Conservation (phyloP, 2,797 vertebrate genomes). For the Esox masquinongy region DNA sequence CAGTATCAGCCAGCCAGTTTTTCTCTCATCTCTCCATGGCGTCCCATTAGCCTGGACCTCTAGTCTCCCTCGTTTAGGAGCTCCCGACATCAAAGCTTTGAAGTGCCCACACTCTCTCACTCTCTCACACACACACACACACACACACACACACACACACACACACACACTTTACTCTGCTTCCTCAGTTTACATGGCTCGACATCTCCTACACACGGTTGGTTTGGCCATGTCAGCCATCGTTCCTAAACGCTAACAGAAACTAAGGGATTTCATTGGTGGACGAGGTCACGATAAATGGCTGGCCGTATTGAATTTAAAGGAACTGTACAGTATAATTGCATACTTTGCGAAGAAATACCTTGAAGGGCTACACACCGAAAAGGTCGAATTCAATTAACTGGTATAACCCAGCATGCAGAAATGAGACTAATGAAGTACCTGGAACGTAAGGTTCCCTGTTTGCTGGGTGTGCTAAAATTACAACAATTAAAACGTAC, state of each 20-base stretch:
- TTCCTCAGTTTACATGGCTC: conserved; percentile 49
- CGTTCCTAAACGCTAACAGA: conserved; percentile 52
- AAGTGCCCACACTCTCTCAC: conserved; percentile 52
- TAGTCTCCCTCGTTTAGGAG: conserved; percentile 80
- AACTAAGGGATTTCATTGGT: conserved; percentile 9
- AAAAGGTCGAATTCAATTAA: not conserved
- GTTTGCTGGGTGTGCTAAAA: not conserved
- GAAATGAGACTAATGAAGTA: not conserved
- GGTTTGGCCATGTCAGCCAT: conserved; percentile 59
- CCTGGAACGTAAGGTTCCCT: not conserved
- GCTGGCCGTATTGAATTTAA: no score
- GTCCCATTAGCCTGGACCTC: conserved; percentile 81
- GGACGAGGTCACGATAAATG: not conserved
- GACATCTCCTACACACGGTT: conserved; percentile 55
- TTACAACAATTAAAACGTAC: no score
- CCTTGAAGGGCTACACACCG: not conserved
- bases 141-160: conserved; percentile 27
- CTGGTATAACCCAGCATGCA: not conserved
- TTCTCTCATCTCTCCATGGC: conserved; percentile 80
- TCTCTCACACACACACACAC: conserved; percentile 29
- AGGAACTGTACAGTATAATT: not conserved
- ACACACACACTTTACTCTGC: conserved; percentile 52
- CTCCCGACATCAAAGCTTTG: conserved; percentile 80
- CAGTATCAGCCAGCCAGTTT: conserved; percentile 59
- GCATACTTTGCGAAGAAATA: not conserved